Evolutionary conservation across 2,797 vertebrate genomes (phyloP), one percentile per base, ranked within the genome.

Genomic region (Podarcis siculus): DNA sequence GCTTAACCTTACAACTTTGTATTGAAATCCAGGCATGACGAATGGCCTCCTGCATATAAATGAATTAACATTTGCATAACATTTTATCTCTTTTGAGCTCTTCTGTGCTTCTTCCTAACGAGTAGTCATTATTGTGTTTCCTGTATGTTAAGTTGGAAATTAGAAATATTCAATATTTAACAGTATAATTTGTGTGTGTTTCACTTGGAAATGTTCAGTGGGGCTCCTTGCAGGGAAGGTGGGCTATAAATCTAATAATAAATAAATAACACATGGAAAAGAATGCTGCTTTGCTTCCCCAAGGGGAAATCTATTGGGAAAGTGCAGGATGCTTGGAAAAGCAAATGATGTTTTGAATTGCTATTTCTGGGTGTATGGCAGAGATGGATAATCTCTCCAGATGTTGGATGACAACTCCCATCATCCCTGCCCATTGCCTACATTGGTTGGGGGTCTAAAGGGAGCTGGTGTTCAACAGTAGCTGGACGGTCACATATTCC

Each of bases 31-130:
- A 92, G 77, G 69, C 80, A 8, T 58, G 30, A 25, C 37, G 6
- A 84, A 58, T 58, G 32, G 64, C 83, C 23, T 88, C 92, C 66
- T 82, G 42, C 45, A 89, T 64, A 85, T 89, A 35, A 69, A 66
- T 86, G 69, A 92, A 61, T 87, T 86, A 61, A 58, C 25, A 87
- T 81, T 90, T 85, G 32, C 71, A 87, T 82, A 77, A 71, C 27
- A 92, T 91, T 87, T 89, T 86, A 82, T 83, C 19, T 27, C 86
- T 92, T 90, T 88, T 15, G 37, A 83, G 42, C 86, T 85, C 90
- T 87, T 71, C 66, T 19, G 3, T 72, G 15, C 27, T 67, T 66
- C 0, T 85, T 85, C 79, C 80, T 42, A 4, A 85, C 5, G 13
- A 55, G 49, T 55, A 49, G 3, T 86, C 30, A 79, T n/a, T 37